phyloP scores from a whole-genome alignment of 2,113 vertebrate species.

The Seriola quinqueradiata region DNA sequence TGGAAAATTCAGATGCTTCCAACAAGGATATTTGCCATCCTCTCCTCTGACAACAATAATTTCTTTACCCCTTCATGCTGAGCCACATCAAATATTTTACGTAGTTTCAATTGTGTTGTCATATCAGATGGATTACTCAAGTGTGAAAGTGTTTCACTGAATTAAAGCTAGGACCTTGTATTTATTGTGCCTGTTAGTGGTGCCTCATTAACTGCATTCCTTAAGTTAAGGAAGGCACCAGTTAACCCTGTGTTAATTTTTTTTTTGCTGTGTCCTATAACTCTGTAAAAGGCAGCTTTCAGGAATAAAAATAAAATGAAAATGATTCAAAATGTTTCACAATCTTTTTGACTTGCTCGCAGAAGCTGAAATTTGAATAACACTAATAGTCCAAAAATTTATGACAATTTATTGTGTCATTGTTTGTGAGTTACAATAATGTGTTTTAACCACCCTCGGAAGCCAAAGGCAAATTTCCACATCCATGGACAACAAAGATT shows the following conservation, averaged over 20 bases:
- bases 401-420: too few relatives aligned
- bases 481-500: too few relatives aligned
- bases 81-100: conserved; percentile 25
- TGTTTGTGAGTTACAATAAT: too few relatives aligned
- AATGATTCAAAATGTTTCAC: conserved; percentile 12
- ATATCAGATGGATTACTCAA: conserved; percentile 22
- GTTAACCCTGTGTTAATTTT: conserved; percentile 4
- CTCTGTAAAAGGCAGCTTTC: conserved; percentile 13
- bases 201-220: conserved; percentile 2
- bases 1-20: conserved; percentile 3
- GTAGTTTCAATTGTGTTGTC: conserved; percentile 9
- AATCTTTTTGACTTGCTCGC: background rate
- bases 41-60: background rate
- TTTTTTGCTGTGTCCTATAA: conserved; percentile 17
- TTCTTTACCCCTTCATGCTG: conserved; percentile 1
- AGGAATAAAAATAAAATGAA: conserved; percentile 22
- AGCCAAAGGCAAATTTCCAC: too few relatives aligned
- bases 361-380: background rate
- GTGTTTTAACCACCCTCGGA: too few relatives aligned
- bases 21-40: conserved; percentile 20
- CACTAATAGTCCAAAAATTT: background rate
- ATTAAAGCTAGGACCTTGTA: conserved; percentile 5
- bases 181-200: conserved; percentile 35
- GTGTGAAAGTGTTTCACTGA: conserved; percentile 23
- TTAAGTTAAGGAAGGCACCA: conserved; percentile 3